Conservation (phyloP, 2,888 invertebrate species). For the Lasioglossum zephyrum region DNA sequence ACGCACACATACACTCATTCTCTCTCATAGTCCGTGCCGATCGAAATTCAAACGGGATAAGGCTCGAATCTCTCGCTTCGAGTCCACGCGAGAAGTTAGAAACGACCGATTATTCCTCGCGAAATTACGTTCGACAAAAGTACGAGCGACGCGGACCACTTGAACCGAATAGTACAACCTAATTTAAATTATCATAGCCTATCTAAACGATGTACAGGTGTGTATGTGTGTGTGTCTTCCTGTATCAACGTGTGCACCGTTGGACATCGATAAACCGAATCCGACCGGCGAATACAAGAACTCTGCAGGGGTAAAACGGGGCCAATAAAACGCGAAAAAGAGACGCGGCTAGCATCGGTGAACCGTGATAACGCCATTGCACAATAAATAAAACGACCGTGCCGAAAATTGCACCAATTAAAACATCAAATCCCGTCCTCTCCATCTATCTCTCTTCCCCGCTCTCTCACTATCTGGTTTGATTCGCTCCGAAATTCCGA, state of each 20-base stretch:
- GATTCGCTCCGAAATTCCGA: neutral
- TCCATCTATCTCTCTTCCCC: neutral
- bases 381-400: constrained; percentile 17
- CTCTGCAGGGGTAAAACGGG: neutral
- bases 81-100: neutral
- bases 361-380: neutral
- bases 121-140: constrained; percentile 45
- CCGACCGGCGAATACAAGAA: constrained; percentile 3
- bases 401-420: constrained; percentile 6
- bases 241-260: neutral
- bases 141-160: constrained; percentile 78
- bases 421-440: neutral
- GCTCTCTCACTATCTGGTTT: neutral
- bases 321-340: neutral
- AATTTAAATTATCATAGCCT: constrained; percentile 84
- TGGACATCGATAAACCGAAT: neutral
- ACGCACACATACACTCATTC: neutral
- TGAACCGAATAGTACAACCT: constrained; percentile 77
- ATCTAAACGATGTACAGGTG: constrained; percentile 77
- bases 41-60: neutral
- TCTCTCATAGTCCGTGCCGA: constrained; percentile 9
- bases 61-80: neutral
- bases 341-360: neutral
- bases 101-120: neutral
- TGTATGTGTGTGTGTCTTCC: constrained; percentile 33